A percentile compares a stretch with the other conserved stretches of the same genome.
phyloP scores from a whole-genome alignment of 2,888 invertebrate genomes.

The Eucera pruinosa region DNA sequence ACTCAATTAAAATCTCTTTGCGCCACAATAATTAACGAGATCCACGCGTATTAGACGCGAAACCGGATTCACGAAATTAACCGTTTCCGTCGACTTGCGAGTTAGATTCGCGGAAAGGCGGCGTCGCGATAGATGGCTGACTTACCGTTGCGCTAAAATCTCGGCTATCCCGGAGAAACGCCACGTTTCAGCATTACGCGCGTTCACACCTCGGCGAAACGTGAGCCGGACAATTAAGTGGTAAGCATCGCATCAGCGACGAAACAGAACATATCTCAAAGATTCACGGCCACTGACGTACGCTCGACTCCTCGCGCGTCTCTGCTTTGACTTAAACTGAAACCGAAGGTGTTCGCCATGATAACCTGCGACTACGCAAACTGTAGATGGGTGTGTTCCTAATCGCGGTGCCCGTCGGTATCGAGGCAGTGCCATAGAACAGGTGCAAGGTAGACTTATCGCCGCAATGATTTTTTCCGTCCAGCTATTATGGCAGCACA shows the following conservation, averaged over 20 bases:
- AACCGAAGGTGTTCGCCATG: conserved; percentile 46
- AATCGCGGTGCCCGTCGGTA: conserved; percentile 10
- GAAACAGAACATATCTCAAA: conserved; percentile 20
- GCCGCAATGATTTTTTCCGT: no score
- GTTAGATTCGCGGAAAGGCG: no score
- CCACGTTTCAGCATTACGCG: conserved; percentile 4
- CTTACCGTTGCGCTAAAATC: not conserved
- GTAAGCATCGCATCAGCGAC: not conserved
- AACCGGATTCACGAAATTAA: no score
- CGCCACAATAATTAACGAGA: no score
- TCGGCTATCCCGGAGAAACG: not conserved
- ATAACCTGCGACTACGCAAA: conserved; percentile 49
- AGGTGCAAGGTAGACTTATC: no score
- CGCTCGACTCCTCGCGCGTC: not conserved
- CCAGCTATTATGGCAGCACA: no score
- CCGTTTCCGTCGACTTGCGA: no score
- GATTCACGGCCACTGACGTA: not conserved
- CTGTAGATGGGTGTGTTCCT: conserved; percentile 44
- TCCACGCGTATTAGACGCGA: no score
- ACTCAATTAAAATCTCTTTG: no score
- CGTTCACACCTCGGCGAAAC: not conserved
- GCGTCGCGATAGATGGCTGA: not conserved
- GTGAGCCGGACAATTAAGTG: not conserved
- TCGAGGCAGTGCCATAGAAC: no score
- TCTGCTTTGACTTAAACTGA: conserved; percentile 29